Evolutionary conservation across 2,113 vertebrate species (phyloP).

Genomic region (Gila orcuttii): DNA sequence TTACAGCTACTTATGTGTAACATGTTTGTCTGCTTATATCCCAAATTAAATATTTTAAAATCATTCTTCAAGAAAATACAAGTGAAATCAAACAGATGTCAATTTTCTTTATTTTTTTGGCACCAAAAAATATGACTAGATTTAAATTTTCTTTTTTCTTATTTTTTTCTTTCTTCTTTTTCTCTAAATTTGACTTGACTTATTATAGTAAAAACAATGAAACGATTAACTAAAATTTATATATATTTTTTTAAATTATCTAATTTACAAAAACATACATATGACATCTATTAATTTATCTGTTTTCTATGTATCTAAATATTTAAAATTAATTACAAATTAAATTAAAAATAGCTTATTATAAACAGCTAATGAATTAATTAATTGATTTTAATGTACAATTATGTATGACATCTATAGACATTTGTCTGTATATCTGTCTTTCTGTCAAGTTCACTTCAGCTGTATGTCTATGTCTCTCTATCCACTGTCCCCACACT

Average conservation of each 20-base stretch:
- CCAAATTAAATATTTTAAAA: not conserved
- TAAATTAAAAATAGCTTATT: not conserved
- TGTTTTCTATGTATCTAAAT: not conserved
- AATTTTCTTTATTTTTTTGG: not conserved
- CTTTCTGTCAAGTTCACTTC: not conserved
- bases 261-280: not conserved
- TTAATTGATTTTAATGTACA: no score
- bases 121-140: not conserved
- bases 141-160: not conserved
- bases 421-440: slow-evolving; percentile 5
- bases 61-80: not conserved
- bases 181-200: not conserved
- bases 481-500: not conserved
- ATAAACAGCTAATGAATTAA: no score
- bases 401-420: not conserved
- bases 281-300: not conserved
- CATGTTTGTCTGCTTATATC: not conserved
- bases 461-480: not conserved
- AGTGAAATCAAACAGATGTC: not conserved
- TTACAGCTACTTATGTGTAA: not conserved
- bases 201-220: not conserved
- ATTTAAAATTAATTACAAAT: not conserved
- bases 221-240: not conserved
- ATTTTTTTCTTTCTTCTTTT: not conserved
- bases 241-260: not conserved